Percentiles rank a stretch among this genome's conserved stretches.
phyloP scores from a whole-genome alignment of 2,113 vertebrate genomes.

The Poeciliopsis prolifica region DNA sequence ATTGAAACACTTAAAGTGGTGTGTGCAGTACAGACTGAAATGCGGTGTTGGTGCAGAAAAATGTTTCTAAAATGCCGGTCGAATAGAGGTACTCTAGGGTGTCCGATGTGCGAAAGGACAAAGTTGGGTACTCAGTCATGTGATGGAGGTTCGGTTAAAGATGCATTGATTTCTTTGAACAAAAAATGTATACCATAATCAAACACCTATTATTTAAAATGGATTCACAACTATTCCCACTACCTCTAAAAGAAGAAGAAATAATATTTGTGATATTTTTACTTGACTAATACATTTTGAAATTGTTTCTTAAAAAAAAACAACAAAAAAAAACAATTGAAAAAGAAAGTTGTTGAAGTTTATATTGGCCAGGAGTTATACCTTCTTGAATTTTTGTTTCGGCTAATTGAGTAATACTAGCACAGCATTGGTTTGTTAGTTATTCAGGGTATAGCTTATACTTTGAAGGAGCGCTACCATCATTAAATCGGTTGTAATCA shows the following conservation, averaged over 20 bases:
- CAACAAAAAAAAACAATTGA: too few species aligned
- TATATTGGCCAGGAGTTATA: too few species aligned
- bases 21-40: not conserved
- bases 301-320: too few species aligned
- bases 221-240: not conserved
- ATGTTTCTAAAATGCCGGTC: not conserved
- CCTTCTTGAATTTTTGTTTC: too few species aligned
- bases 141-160: not conserved
- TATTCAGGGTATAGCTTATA: not conserved
- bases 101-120: not conserved
- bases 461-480: not conserved
- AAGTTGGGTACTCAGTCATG: not conserved
- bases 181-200: too few species aligned
- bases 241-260: not conserved
- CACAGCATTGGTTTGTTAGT: not conserved
- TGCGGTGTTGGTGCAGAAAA: not conserved
- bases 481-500: not conserved
- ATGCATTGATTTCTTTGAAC: too few species aligned
- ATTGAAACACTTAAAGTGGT: not conserved
- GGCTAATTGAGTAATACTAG: too few species aligned
- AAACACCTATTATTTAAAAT: too few species aligned
- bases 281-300: not conserved
- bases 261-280: not conserved
- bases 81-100: too few species aligned
- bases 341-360: too few species aligned